Conservation (phyloP, 2,888 invertebrate genomes). For the Brachyopa scutellaris region DNA sequence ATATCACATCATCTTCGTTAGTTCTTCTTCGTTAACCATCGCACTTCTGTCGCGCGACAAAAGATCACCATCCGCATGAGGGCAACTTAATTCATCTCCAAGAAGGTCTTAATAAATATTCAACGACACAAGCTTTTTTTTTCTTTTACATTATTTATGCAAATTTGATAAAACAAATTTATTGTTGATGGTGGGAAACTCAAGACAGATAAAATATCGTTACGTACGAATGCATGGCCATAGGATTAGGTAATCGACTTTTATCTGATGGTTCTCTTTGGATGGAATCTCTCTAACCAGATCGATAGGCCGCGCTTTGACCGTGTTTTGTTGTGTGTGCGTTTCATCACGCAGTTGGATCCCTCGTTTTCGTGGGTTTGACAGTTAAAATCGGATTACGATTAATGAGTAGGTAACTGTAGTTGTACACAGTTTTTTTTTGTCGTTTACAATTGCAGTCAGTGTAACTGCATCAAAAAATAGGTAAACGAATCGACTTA, state of each 20-base stretch:
- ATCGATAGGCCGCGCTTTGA: conserved; percentile 28
- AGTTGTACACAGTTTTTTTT: too few relatives aligned
- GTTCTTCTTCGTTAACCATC: too few relatives aligned
- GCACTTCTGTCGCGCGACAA: background rate
- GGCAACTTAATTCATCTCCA: conserved; percentile 21
- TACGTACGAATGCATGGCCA: conserved; percentile 29
- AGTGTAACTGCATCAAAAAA: too few relatives aligned
- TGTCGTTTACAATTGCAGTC: too few relatives aligned
- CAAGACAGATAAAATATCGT: conserved; percentile 1
- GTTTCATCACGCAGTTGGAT: conserved; percentile 23
- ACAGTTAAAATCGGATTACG: conserved; percentile 4
- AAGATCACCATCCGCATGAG: conserved; percentile 18
- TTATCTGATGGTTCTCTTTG: background rate
- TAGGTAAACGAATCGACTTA: too few relatives aligned
- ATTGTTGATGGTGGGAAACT: conserved; percentile 16
- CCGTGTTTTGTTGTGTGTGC: conserved; percentile 6
- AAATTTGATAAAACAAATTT: conserved; percentile 6
- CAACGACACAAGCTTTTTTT: background rate
- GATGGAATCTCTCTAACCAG: conserved; percentile 12
- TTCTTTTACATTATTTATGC: conserved; percentile 16
- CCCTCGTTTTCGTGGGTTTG: background rate
- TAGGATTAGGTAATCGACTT: conserved; percentile 21
- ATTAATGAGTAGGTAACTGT: background rate
- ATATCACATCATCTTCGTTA: too few relatives aligned
- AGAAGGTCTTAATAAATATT: conserved; percentile 44